Evolutionary conservation across 2,888 invertebrate genomes (phyloP).

Genomic region (Yponomeuta sedellus): DNA sequence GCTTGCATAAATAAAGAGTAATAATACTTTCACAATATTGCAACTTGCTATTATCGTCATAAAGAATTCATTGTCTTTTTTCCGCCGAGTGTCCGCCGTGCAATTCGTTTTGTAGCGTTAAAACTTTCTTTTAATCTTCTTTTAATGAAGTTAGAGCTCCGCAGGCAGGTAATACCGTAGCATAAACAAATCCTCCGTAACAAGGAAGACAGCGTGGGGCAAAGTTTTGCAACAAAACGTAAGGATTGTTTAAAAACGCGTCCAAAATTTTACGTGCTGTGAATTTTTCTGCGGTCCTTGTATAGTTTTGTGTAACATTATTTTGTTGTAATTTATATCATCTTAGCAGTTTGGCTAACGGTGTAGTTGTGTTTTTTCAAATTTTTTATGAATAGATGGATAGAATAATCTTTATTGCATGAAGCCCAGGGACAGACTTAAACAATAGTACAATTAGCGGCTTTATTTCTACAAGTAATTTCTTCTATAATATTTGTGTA

Average conservation of each 20-base stretch:
- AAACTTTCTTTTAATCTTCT: conserved; percentile 59
- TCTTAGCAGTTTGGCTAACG: too few species aligned
- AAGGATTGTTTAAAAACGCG: neutral
- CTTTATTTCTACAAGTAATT: too few species aligned
- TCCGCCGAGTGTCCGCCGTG: conserved; percentile 26
- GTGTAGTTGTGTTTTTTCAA: too few species aligned
- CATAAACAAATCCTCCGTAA: conserved; percentile 36
- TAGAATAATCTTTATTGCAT: too few species aligned
- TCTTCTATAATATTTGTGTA: too few species aligned
- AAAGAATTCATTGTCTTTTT: conserved; percentile 33
- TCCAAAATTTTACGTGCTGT: too few species aligned
- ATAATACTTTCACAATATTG: conserved; percentile 20
- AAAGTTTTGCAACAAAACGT: neutral
- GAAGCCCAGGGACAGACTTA: too few species aligned
- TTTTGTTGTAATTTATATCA: too few species aligned
- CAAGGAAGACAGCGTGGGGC: conserved; percentile 20
- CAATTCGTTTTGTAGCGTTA: conserved; percentile 40
- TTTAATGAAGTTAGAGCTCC: conserved; percentile 58
- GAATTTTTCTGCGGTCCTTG: too few species aligned
- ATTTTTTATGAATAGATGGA: too few species aligned
- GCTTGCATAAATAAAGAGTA: conserved; percentile 9
- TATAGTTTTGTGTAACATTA: too few species aligned
- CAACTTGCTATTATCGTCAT: conserved; percentile 37
- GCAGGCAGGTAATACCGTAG: conserved; percentile 43
- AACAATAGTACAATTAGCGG: too few species aligned